Conservation (phyloP, 2,797 vertebrate genomes). For the Luscinia luscinia region DNA sequence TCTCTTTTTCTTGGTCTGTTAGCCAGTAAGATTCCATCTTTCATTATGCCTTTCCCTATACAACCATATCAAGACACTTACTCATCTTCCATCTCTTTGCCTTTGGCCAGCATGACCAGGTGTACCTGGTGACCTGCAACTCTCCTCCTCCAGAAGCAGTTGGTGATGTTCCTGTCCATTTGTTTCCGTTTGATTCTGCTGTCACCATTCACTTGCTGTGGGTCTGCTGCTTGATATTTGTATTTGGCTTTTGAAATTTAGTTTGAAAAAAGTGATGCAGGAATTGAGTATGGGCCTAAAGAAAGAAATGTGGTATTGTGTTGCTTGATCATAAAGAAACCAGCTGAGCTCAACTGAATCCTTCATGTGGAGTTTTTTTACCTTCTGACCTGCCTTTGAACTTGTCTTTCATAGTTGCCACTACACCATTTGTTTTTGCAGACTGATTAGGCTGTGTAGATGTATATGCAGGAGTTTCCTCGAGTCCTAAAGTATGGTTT, state of each 20-base stretch:
- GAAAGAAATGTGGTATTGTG: not conserved
- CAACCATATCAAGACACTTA: not conserved
- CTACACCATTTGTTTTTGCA: conserved; percentile 31
- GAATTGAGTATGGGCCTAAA: not conserved
- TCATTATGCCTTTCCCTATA: not conserved
- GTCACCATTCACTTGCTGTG: not conserved
- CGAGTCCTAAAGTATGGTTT: conserved; percentile 30
- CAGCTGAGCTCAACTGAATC: not conserved
- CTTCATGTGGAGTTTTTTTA: not conserved
- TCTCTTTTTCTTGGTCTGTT: conserved; percentile 4
- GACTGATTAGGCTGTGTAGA: not conserved
- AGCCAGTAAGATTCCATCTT: not conserved
- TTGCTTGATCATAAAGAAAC: not conserved
- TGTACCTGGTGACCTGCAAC: not conserved
- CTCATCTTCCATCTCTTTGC: not conserved
- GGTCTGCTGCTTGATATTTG: not conserved
- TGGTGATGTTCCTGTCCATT: not conserved
- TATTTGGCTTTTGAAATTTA: not conserved
- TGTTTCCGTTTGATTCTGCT: not conserved
- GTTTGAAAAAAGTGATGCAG: not conserved
- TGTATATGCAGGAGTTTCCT: conserved; percentile 37
- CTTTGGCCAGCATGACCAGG: not conserved
- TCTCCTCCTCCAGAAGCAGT: not conserved
- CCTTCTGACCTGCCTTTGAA: conserved; percentile 78
- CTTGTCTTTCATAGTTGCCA: conserved; percentile 57